A percentile compares a stretch with the other conserved stretches of the same genome.
phyloP scores from a whole-genome alignment of 2,797 vertebrate genomes.

The Aplochiton taeniatus region DNA sequence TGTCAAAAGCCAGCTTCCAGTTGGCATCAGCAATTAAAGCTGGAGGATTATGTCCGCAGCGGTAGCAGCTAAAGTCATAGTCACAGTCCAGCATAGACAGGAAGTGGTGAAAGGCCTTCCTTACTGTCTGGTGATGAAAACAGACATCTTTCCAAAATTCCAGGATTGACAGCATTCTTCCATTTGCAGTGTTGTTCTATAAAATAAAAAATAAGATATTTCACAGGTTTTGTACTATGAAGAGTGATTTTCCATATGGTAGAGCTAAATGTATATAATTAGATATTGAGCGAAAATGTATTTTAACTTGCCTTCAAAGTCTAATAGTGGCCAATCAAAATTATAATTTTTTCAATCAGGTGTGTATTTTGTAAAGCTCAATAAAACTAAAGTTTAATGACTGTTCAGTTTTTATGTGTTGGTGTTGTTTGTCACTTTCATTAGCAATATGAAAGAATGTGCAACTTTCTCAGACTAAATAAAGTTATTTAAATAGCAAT shows the following conservation, averaged over 20 bases:
- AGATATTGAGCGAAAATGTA: no score
- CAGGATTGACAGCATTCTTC: conserved; percentile 4
- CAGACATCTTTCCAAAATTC: background rate
- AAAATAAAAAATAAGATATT: background rate
- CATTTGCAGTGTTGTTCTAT: conserved; percentile 18
- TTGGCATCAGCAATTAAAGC: conserved; percentile 23
- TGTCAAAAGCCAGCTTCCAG: conserved; percentile 26
- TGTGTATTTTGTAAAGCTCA: no score
- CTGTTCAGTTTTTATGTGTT: no score
- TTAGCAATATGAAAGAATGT: no score
- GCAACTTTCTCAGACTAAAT: no score
- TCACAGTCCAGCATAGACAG: conserved; percentile 3
- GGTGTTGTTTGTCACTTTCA: no score
- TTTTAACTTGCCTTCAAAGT: no score
- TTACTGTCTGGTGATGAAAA: background rate
- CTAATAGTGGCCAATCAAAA: no score
- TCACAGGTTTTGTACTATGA: no score
- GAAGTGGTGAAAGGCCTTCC: conserved; percentile 15
- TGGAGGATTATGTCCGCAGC: conserved; percentile 13
- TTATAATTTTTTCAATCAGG: no score
- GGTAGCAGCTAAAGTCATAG: conserved; percentile 3
- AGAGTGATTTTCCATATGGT: background rate
- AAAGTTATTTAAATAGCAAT: no score
- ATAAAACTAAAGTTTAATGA: no score
- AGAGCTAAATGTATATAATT: background rate